Evolutionary conservation across 2,797 vertebrate species (phyloP).

Genomic region (Xyrichtys novacula): DNA sequence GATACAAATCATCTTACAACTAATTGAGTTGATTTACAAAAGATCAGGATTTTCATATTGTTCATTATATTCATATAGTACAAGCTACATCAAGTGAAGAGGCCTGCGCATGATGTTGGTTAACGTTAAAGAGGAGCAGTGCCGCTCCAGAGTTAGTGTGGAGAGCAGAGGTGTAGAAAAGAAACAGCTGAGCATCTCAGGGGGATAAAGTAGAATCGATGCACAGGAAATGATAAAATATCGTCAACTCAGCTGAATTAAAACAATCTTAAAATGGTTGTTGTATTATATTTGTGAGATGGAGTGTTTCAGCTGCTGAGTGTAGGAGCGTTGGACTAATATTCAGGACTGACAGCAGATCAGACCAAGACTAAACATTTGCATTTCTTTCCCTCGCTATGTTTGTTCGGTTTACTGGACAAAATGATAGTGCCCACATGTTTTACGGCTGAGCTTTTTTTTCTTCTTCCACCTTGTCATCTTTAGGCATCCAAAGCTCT

Average conservation of each 20-base stretch:
- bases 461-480: too few species aligned
- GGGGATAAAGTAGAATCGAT: neutral
- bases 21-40: slow-evolving; percentile 43
- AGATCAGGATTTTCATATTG: slow-evolving; percentile 26
- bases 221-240: slow-evolving; percentile 1
- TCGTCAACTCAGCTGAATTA: neutral
- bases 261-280: neutral
- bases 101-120: slow-evolving; percentile 44
- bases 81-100: slow-evolving; percentile 42
- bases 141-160: slow-evolving; percentile 10
- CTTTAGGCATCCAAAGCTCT: too few species aligned
- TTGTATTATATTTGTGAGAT: neutral
- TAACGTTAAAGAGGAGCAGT: slow-evolving; percentile 28
- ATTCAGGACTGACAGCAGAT: neutral
- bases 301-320: neutral
- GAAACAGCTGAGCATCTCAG: neutral
- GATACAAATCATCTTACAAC: slow-evolving; percentile 36
- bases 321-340: neutral
- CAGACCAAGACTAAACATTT: slow-evolving; percentile 1
- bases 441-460: too few species aligned
- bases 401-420: too few species aligned
- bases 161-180: neutral
- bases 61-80: slow-evolving; percentile 31
- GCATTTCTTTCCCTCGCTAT: too few species aligned
- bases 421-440: too few species aligned